Base-by-base conservation (phyloP, 2,113 vertebrate species). In the Daboia siamensis region DNA sequence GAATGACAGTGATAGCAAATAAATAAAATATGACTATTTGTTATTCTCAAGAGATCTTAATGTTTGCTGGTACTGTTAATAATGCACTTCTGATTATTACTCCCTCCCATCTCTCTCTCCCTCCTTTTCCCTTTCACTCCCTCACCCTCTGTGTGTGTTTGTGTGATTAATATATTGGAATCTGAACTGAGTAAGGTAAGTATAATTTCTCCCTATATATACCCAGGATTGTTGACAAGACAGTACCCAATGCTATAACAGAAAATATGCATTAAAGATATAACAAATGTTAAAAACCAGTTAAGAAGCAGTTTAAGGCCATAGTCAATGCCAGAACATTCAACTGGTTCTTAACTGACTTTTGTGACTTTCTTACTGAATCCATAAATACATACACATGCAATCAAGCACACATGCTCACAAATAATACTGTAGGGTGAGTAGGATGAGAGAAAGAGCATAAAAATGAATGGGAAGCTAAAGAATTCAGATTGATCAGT, bases 311-410 rank as follows among this genome's bases (percentile, higher is more conserved):
- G 61, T 29, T 69, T 12, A 69, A 69, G 5, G 1, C n/a, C 61
- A 69, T n/a, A 92, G 48, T 87, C 94, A 26, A 89, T 93, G 85
- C 91, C 93, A 96, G 21, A 33, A 91, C 54, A 92, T 61, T 91
- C 46, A 61, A 33, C 33, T 61, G 46, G 85, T n/a, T 91, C 44
- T 86, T 87, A 61, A 2, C 9, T 61, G 26, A 64, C 84, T 52
- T n/a, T 61, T 44, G 54, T 24, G 57, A 52, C 46, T 64, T 91
- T 64, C 55, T 87, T 87, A 52, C 51, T 87, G 44, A 87, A 87
- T 80, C 69, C 6, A 21, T 80, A 80, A 80, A 80, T 80, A 80
- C 74, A 80, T 80, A 80, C 6, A 33, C 15, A 33, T 80, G 69
- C 69, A 80, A 39, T 20, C 33, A 80, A 39, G 6, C 69, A 80